Evolutionary conservation across 2,888 invertebrate genomes (phyloP).

Genomic region (Eudasyphora cyanicolor): DNA sequence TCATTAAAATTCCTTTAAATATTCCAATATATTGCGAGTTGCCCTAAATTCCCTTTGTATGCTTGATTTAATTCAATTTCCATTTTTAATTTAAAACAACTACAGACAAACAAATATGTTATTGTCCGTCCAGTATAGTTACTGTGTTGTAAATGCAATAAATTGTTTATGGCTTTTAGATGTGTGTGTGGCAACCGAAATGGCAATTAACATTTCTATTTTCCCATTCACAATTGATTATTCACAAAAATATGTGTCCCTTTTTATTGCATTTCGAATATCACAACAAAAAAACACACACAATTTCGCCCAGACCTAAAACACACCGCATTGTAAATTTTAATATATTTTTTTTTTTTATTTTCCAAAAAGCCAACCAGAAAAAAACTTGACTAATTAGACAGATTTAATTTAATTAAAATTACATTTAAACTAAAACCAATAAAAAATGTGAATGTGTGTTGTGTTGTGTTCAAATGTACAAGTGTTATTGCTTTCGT

Average conservation of each 20-base stretch:
- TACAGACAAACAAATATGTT: too few relatives aligned
- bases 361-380: neutral
- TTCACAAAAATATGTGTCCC: constrained; percentile 22
- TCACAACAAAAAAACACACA: too few relatives aligned
- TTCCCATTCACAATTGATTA: constrained; percentile 49
- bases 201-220: constrained; percentile 45
- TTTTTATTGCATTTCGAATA: neutral
- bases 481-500: neutral
- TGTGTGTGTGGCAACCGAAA: constrained; percentile 1
- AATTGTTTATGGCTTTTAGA: constrained; percentile 10
- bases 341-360: neutral
- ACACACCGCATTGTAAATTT: constrained; percentile 3
- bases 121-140: too few relatives aligned
- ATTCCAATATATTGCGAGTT: too few relatives aligned
- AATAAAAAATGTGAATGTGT: constrained; percentile 19
- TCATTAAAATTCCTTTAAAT: too few relatives aligned
- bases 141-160: neutral
- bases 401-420: constrained; percentile 57
- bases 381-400: constrained; percentile 42
- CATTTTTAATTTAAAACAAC: too few relatives aligned
- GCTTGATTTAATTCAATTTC: too few relatives aligned
- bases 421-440: constrained; percentile 29
- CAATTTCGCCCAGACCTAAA: neutral
- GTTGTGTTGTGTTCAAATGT: neutral
- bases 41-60: too few relatives aligned